A percentile compares a stretch with the other conserved stretches of the same genome.
These are phyloP conservation scores for Arothron firmamentum DNA, from an alignment of 2,113 vertebrate genomes.

Conservation along the genomic window DNA sequence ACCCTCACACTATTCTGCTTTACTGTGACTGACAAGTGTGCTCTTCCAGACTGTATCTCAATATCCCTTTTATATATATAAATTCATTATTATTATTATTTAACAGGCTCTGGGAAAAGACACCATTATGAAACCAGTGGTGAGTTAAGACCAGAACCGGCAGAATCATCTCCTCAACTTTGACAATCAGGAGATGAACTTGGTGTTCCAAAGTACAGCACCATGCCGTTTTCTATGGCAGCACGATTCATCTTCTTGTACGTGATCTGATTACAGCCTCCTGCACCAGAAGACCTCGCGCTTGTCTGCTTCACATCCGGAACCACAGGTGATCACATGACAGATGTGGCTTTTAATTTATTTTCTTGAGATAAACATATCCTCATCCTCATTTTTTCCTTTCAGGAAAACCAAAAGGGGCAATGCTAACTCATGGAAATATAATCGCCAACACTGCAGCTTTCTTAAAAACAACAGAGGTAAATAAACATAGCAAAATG, in stretches of 20 bases:
- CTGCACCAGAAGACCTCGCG: constrained; percentile 72
- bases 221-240: not conserved
- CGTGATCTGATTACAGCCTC: constrained; percentile 62
- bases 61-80: not conserved
- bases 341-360: not conserved
- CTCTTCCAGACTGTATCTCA: constrained; percentile 1
- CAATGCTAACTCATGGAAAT: constrained; percentile 87
- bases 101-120: constrained; percentile 80
- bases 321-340: constrained; percentile 73
- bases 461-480: constrained; percentile 88
- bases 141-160: constrained; percentile 60
- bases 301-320: constrained; percentile 81
- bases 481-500: constrained; percentile 63
- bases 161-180: not conserved
- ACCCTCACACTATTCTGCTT: not conserved
- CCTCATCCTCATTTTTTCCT: constrained; percentile 12
- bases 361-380: not conserved
- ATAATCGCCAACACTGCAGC: constrained; percentile 86
- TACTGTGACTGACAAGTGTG: not conserved
- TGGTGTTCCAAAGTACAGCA: not conserved
- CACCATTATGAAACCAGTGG: constrained; percentile 77
- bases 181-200: not conserved
- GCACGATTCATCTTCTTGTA: not conserved
- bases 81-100: constrained; percentile 13
- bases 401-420: constrained; percentile 93